Evolutionary conservation across 2,797 vertebrate genomes (phyloP), one percentile per base, ranked within the genome.

Genomic region (Phataginus tricuspis): DNA sequence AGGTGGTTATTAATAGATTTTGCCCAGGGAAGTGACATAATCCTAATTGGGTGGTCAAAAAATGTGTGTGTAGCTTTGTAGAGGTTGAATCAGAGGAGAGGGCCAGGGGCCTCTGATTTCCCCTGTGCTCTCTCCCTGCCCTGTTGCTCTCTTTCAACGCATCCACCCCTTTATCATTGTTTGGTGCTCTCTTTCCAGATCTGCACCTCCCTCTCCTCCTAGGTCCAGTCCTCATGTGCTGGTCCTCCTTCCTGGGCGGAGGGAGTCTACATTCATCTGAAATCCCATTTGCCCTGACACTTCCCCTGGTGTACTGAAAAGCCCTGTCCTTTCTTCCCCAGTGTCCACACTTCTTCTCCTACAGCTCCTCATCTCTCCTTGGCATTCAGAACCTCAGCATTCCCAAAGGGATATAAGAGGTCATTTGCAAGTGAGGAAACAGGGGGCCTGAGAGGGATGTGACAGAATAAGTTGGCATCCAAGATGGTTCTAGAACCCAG

Each of bases 401-500:
- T 74, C n/a, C 14, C 5, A 53, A 51, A 23, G 21, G 61, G 23
- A 61, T 27, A 3, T 15, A 86, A 59, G 19, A 53, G 19, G 4
- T 53, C 79, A 55, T 92, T 55, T 61, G 31, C 21, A 66, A 12
- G 21, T 61, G 29, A 94, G 42, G 37, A 86, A 68, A 69, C 1
- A 34, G 39, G 4, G 66, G 18, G 23, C 55, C 31, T 53, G 25
- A 23, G 57, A 34, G 23, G 31, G n/a, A 7, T 34, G 34, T 34
- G 6, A 21, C 19, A 51, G 55, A 85, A 31, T 45, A 55, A 84
- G 39, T 31, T 92, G 92, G 34, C 57, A 66, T 93, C 34, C 15
- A 11, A 59, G 85, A 57, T 77, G 31, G 21, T 78, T 87, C 85
- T 94, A 85, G 93, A 92, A 87, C 19, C 49, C 66, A 57, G 42